Evolutionary conservation across 2,888 invertebrate species (phyloP), one percentile per base, ranked within the genome.

Genomic region (Drosophila picticornis): DNA sequence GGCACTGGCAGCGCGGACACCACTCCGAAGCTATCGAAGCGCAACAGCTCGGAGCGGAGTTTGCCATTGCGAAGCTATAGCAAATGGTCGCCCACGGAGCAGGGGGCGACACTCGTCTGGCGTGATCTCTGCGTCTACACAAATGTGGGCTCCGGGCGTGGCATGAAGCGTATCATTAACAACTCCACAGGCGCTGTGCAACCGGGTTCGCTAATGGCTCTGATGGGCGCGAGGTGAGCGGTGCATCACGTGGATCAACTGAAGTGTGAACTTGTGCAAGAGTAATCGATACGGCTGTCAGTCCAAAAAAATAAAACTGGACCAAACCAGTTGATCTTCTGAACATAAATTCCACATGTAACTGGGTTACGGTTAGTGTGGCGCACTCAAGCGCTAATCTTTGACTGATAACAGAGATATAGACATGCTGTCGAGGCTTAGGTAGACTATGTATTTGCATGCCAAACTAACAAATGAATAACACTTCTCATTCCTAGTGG

Each of bases 151-250:
- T 74, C 94, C 84, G 79, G 92, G 22, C 91, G 89, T 50, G 91
- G 94, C 32, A 94, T 96, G 89, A 97, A 96, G 92, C 94, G 96
- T 82, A 95, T 97, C 57, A 95, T 97, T 40, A 97, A 96, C 91
- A 96, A 95, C 96, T 97, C 96, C 5, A 96, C 96, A 75, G 98
- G 98, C 53, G 96, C 96, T 38, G 96, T 97, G 7, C 96, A 96
- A 88, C 96, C 97, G 11, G 97, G 97, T 10, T 96, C 96, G 79
- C 94, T 98, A 81, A 96, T 97, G 73, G 97, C 97, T 0, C 93
- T 98, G 71, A 96, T 98, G 96, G 97, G 97, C 69, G 95, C 97
- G 74, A 96, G 97, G 97, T 97, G 94, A 94, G 94, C 25, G 2
- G 22, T 25, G 46, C n/a, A 13, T 62, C 25, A 36, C 16, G 4